These are phyloP conservation scores for Lampropteryx suffumata DNA, from an alignment of 2,888 invertebrate genomes.

Conservation along the genomic window DNA sequence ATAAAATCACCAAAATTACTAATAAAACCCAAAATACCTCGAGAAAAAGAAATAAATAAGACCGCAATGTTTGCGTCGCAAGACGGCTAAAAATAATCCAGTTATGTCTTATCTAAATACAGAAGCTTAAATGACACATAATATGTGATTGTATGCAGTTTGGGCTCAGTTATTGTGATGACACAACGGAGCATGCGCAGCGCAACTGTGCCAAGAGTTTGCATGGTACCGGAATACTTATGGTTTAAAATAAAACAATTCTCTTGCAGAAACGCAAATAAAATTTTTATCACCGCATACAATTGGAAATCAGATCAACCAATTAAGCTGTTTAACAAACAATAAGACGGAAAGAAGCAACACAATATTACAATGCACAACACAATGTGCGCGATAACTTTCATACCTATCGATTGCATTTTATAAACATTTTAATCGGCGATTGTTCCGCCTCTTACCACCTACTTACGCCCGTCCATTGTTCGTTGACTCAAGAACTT, in stretches of 20 bases:
- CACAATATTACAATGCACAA: conserved; percentile 33
- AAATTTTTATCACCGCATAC: conserved; percentile 10
- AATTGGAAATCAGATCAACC: conserved; percentile 21
- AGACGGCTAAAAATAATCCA: too few relatives aligned
- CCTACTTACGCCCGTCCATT: conserved; percentile 65
- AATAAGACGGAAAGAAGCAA: conserved; percentile 36
- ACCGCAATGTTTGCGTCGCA: too few relatives aligned
- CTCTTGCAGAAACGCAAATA: conserved; percentile 8
- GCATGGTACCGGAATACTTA: conserved; percentile 10
- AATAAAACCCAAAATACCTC: too few relatives aligned
- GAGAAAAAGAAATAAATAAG: too few relatives aligned
- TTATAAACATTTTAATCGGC: conserved; percentile 76
- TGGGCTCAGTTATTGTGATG: neutral
- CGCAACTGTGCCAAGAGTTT: conserved; percentile 19
- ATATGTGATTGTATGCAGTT: neutral
- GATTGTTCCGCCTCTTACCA: conserved; percentile 70
- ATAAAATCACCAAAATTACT: too few relatives aligned
- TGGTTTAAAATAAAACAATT: conserved; percentile 15
- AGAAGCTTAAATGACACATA: neutral
- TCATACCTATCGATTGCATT: conserved; percentile 59
- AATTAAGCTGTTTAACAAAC: conserved; percentile 37
- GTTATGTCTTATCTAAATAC: neutral
- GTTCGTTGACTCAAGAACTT: conserved; percentile 54
- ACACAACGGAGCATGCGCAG: neutral
- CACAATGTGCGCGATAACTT: conserved; percentile 52